Evolutionary conservation across 1,140 invertebrate species (phyloP), one percentile per base, ranked within the genome.

Genomic region (Hycleus phaleratus): DNA sequence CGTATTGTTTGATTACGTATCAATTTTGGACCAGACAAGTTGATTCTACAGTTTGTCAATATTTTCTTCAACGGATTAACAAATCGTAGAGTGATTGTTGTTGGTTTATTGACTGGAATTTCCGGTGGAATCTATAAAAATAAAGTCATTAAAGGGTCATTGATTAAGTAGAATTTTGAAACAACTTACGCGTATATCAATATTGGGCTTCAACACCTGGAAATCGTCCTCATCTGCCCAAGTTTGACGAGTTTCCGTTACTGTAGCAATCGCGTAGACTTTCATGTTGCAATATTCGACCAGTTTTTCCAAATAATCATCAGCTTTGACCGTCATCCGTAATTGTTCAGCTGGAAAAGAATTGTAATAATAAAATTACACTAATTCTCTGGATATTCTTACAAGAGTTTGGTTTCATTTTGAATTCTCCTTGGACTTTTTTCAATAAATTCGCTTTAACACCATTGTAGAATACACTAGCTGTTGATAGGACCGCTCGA

Each of bases 231-330:
- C 85, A 44, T 84, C 85, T 2, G 84, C 81, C 85, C 86, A 88
- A 4, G 84, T 82, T 66, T 88, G 85, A 25, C 80, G 81, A 3
- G 86, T 90, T 70, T 89, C 86, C 46, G 79, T 73, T 0, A 89
- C 86, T 4, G 79, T 81, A 38, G 83, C 84, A 67, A 87, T 83
- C 4, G 82, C 81, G 26, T 82, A 82, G 45, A 88, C 77, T 71
- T 88, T 88, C 78, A 89, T 82, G 68, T 83, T 86, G 60, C 83
- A 82, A 66, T 87, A 86, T 64, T 89, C 87, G 3, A 88, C 86
- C 56, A 90, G 66, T 68, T 87, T 86, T 6, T 81, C 79, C 48
- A 85, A 67, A 69, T 90, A 90, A 46, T 87, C 84, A 9, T 83
- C 78, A 0, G 82, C 72, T 6, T 72, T 73, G 2, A 88, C 78